Evolutionary conservation across 2,888 invertebrate genomes (phyloP), one percentile per base, ranked within the genome.

Genomic region (Synanthedon formicaeformis): DNA sequence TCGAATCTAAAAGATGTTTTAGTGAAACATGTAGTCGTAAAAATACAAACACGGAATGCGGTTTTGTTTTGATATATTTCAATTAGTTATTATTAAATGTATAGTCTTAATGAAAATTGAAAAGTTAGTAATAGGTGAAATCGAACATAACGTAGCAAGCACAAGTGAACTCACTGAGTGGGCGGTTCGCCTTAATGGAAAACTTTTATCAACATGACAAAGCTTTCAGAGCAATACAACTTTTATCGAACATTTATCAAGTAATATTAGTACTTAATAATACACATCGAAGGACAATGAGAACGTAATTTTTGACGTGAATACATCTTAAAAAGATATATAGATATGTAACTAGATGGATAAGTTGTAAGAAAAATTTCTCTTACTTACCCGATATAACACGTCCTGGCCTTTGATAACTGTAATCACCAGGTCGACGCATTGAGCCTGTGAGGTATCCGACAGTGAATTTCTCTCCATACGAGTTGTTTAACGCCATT

Each of bases 361-460:
- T 5, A 23, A 1, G 12, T 45, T 13, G 13, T 45, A 45, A 13
- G 12, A 23, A 23, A 23, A 23, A 34, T 10, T 34, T 34, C 34
- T 34, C 34, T 34, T 34, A 27, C 27, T 54, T 62, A 78, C 88
- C 88, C 63, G 91, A 91, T 55, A 91, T 89, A 40, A 90, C 90
- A 56, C 89, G 81, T 54, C 91, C 91, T 10, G 96, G 96, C 57
- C 93, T 90, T 54, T 92, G 91, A 75, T 96, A 96, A 74, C 92
- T 93, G 62, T 90, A 86, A 81, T 96, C 94, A 16, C 93, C 94
- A 16, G 91, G 91, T 55, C 91, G 89, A 57, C 96, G 88, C 70
- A 94, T 92, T 11, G 96, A 94, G 4, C 96, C 96, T 1, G 96
- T 96, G 59, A 96, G 83, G 77, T 96, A 96, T 51, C 96, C 96